Evolutionary conservation across 2,113 vertebrate genomes (phyloP).

Genomic region (Barnardius zonarius): DNA sequence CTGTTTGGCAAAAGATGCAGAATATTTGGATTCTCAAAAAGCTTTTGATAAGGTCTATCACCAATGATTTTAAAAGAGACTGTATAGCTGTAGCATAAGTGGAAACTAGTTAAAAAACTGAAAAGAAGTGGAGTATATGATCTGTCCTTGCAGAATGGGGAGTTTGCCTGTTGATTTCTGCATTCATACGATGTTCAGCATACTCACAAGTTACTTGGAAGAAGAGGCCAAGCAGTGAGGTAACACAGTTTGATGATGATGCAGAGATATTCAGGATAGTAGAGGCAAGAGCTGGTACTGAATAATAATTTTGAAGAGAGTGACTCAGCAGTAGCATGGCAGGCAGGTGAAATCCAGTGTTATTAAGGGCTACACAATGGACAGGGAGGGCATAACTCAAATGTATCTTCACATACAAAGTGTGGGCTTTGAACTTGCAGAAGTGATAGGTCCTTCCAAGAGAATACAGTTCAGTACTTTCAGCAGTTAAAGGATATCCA

Average conservation of each 20-base stretch:
- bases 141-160: background rate
- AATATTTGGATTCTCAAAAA: background rate
- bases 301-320: background rate
- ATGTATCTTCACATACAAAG: background rate
- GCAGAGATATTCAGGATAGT: background rate
- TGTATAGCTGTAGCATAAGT: background rate
- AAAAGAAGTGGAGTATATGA: background rate
- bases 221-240: background rate
- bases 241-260: background rate
- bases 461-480: background rate
- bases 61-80: background rate
- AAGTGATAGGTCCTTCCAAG: background rate
- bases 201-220: background rate
- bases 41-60: background rate
- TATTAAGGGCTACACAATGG: background rate
- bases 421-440: background rate
- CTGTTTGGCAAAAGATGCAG: background rate
- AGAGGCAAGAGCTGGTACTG: background rate
- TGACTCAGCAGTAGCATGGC: background rate
- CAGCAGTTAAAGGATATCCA: background rate
- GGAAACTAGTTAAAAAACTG: background rate
- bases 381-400: background rate
- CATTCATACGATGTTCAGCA: background rate
- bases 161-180: background rate
- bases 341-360: background rate